These are phyloP conservation scores for Malurus elegans DNA, from an alignment of 2,113 vertebrate genomes.

Conservation along the genomic window DNA sequence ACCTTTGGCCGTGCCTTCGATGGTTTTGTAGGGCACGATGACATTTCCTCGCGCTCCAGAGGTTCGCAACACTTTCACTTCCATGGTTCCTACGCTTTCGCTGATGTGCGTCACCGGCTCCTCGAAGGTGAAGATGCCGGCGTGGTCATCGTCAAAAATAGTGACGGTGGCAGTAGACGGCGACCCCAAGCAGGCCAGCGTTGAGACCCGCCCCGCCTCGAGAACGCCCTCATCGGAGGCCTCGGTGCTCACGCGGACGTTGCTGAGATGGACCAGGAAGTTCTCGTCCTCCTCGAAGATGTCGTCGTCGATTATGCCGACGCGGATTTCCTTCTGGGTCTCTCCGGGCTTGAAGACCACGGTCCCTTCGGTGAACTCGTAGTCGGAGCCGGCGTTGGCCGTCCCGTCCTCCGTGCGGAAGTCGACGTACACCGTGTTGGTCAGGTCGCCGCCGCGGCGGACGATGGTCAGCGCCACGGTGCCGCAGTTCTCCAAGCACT, in stretches of 20 bases:
- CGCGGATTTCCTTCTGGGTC: slow-evolving; percentile 87
- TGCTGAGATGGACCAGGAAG: slow-evolving; percentile 92
- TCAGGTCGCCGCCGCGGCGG: slow-evolving; percentile 85
- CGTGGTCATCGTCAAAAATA: slow-evolving; percentile 94
- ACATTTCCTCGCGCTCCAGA: slow-evolving; percentile 92
- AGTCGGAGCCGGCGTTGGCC: slow-evolving; percentile 92
- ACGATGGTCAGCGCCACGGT: slow-evolving; percentile 84
- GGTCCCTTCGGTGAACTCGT: slow-evolving; percentile 85
- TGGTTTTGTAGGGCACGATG: slow-evolving; percentile 89
- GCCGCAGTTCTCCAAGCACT: slow-evolving; percentile 95
- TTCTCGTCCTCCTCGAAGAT: slow-evolving; percentile 98
- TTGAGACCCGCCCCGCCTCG: slow-evolving; percentile 67
- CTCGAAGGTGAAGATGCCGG: slow-evolving; percentile 94
- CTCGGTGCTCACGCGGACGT: slow-evolving; percentile 77
- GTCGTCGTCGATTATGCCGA: slow-evolving; percentile 93
- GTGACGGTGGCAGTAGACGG: slow-evolving; percentile 87
- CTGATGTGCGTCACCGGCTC: slow-evolving; percentile 84
- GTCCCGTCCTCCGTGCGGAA: slow-evolving; percentile 94
- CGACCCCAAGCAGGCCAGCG: slow-evolving; percentile 79
- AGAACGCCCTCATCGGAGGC: slow-evolving; percentile 71
- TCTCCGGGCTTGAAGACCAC: slow-evolving; percentile 90
- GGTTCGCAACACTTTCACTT: slow-evolving; percentile 89
- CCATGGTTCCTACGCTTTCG: slow-evolving; percentile 92
- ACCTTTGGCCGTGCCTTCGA: slow-evolving; percentile 89
- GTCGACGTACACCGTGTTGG: slow-evolving; percentile 81